phyloP scores from a whole-genome alignment of 1,140 invertebrate species.

The Penaeus vannamei region DNA sequence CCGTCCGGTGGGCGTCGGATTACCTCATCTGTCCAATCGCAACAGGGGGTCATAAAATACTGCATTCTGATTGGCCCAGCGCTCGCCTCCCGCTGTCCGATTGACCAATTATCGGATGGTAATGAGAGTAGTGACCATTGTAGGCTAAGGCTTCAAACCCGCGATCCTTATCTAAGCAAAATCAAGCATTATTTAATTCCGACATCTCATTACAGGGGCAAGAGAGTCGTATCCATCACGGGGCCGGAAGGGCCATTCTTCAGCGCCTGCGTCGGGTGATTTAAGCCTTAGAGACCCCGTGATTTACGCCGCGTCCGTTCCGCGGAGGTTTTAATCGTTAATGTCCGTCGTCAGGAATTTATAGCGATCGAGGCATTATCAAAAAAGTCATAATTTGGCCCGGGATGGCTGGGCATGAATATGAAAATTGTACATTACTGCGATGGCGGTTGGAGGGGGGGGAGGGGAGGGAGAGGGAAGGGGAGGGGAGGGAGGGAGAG shows the following conservation, averaged over 20 bases:
- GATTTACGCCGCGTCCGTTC: conserved; percentile 9
- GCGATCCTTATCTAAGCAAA: conserved; percentile 49
- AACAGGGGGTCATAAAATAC: conserved; percentile 62
- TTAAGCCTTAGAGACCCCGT: not conserved
- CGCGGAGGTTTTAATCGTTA: conserved; percentile 56
- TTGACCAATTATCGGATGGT: conserved; percentile 65
- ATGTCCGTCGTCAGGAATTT: conserved; percentile 59
- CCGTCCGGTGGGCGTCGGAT: conserved; percentile 25
- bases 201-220: conserved; percentile 59
- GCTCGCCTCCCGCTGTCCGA: conserved; percentile 51
- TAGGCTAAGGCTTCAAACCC: conserved; percentile 49
- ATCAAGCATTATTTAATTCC: conserved; percentile 66
- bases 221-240: conserved; percentile 53
- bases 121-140: conserved; percentile 53
- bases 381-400: conserved; percentile 58
- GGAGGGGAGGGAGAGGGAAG: not conserved
- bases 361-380: conserved; percentile 65
- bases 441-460: conserved; percentile 28
- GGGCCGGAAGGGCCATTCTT: conserved; percentile 24
- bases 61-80: conserved; percentile 55
- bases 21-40: conserved; percentile 61
- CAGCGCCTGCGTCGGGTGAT: conserved; percentile 4
- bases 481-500: not conserved
- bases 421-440: conserved; percentile 64
- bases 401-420: conserved; percentile 51